Conservation (phyloP, 2,888 invertebrate species). For the Cheilosia variabilis region DNA sequence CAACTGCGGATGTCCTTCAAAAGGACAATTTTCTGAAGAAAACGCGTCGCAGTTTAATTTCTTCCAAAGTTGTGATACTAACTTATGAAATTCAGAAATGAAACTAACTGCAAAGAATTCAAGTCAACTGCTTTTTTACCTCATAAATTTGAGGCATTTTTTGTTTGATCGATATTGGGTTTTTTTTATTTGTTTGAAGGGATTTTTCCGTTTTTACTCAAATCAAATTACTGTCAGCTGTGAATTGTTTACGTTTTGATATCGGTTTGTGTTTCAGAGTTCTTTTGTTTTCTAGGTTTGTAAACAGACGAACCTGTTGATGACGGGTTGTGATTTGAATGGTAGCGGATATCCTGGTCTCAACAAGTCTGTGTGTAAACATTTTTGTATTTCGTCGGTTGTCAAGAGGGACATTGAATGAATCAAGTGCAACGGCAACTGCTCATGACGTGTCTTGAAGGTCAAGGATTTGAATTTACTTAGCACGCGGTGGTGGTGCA, state of each 20-base stretch:
- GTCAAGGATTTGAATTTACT: conserved; percentile 52
- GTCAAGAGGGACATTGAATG: conserved; percentile 43
- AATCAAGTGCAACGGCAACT: conserved; percentile 9
- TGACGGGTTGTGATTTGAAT: conserved; percentile 15
- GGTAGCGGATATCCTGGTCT: conserved; percentile 31
- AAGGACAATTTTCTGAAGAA: conserved; percentile 73
- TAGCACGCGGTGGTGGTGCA: not conserved
- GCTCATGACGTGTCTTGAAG: conserved; percentile 31
- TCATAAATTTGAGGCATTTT: conserved; percentile 56
- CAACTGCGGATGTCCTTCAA: conserved; percentile 38
- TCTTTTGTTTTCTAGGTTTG: not conserved
- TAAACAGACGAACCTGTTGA: conserved; percentile 43
- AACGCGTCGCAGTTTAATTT: not conserved
- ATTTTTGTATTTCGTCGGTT: conserved; percentile 13
- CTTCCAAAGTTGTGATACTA: conserved; percentile 28
- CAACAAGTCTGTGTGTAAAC: conserved; percentile 54
- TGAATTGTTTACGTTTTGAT: conserved; percentile 44
- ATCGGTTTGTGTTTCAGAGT: not conserved
- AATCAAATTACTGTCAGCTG: conserved; percentile 54
- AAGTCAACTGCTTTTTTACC: conserved; percentile 46
- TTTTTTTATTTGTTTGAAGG: conserved; percentile 32
- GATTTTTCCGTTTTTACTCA: conserved; percentile 6
- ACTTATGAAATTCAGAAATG: conserved; percentile 43
- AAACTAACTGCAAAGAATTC: conserved; percentile 46
- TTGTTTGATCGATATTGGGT: conserved; percentile 69